Conservation (phyloP, 1,140 invertebrate genomes). For the Asbolus verrucosus region DNA sequence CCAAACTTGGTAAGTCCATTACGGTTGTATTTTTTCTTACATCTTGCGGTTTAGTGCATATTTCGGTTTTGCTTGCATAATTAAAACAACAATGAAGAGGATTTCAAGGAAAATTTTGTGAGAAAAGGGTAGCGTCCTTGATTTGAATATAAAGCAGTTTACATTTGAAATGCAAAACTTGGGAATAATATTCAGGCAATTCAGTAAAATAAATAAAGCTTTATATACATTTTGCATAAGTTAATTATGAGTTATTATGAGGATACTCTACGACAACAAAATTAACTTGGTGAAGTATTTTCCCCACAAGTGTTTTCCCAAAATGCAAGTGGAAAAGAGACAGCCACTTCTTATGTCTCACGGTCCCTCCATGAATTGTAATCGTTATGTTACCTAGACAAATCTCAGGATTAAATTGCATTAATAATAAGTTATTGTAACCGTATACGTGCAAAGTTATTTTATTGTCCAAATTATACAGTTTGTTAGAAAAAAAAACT, state of each 20-base stretch:
- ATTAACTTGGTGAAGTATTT: slow-evolving; percentile 12
- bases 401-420: slow-evolving; percentile 23
- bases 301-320: slow-evolving; percentile 24
- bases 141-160: slow-evolving; percentile 45
- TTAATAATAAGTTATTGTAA: slow-evolving; percentile 31
- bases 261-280: slow-evolving; percentile 31
- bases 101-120: slow-evolving; percentile 29
- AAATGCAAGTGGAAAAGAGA: slow-evolving; percentile 26
- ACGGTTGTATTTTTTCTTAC: no score
- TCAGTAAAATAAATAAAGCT: slow-evolving; percentile 44
- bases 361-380: not conserved
- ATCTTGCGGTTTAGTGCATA: no score
- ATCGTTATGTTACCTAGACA: slow-evolving; percentile 30
- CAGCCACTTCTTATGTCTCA: not conserved
- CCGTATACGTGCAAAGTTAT: not conserved
- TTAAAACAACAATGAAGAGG: slow-evolving; percentile 33
- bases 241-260: slow-evolving; percentile 38
- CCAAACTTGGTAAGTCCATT: no score
- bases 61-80: slow-evolving; percentile 2
- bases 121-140: slow-evolving; percentile 40
- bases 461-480: no score
- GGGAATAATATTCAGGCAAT: slow-evolving; percentile 43
- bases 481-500: no score
- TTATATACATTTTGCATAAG: slow-evolving; percentile 38
- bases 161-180: slow-evolving; percentile 46